A percentile compares a stretch with the other conserved stretches of the same genome.
Conservation (phyloP, 1,140 invertebrate genomes). For the Elymnias hypermnestra region DNA sequence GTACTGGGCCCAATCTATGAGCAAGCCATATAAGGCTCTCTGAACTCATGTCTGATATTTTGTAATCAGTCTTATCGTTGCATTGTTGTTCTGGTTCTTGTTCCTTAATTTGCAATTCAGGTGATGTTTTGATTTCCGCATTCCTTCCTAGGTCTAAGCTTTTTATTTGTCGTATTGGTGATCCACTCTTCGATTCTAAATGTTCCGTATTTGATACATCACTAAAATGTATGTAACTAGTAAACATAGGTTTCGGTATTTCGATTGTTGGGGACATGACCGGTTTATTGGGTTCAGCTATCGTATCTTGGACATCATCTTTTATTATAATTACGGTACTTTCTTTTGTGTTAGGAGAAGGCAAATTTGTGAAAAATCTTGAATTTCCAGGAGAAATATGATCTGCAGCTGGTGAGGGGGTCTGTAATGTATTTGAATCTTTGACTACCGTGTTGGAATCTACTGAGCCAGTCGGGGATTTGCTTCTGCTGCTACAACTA, state of each 20-base stretch:
- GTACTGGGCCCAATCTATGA: conserved; percentile 94
- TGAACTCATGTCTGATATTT: conserved; percentile 92
- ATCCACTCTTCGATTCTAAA: conserved; percentile 5
- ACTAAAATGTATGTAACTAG: conserved; percentile 60
- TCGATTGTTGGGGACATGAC: conserved; percentile 57
- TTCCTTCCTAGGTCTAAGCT: conserved; percentile 30
- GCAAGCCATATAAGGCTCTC: conserved; percentile 95
- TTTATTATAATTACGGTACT: conserved; percentile 24
- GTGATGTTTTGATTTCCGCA: conserved; percentile 5
- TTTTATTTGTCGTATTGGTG: conserved; percentile 20
- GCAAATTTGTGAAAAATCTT: conserved; percentile 36
- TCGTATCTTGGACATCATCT: conserved; percentile 30
- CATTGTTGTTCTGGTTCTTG: conserved; percentile 24
- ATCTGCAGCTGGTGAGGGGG: conserved; percentile 50
- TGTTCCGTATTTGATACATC: conserved; percentile 45
- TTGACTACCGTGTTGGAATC: conserved; percentile 45
- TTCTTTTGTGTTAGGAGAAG: conserved; percentile 27
- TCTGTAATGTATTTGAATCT: conserved; percentile 35
- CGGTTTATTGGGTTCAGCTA: conserved; percentile 23
- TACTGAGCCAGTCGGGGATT: conserved; percentile 57
- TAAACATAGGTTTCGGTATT: conserved; percentile 67
- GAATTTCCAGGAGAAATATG: conserved; percentile 36
- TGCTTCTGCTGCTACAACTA: conserved; percentile 52
- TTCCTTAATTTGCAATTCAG: conserved; percentile 22
- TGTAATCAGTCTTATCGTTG: conserved; percentile 48